Evolutionary conservation across 2,113 vertebrate genomes (phyloP).

Genomic region (Calidris pugnax): DNA sequence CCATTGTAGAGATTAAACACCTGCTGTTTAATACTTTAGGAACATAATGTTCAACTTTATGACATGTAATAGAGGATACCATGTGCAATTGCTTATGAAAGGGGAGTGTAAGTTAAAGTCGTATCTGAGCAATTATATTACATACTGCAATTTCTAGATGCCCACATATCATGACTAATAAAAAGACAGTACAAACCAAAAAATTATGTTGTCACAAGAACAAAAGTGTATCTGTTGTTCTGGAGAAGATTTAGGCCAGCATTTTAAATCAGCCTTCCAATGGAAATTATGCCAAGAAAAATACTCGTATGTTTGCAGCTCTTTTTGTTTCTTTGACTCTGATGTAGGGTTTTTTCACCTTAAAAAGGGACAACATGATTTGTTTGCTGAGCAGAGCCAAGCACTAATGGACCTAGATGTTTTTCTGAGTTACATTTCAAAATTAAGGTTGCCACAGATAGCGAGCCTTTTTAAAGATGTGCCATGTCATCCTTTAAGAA

Average conservation of each 20-base stretch:
- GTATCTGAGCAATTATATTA: not conserved
- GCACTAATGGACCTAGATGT: not conserved
- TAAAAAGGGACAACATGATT: not conserved
- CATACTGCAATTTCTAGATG: not conserved
- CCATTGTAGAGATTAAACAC: not conserved
- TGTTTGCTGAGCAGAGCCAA: not conserved
- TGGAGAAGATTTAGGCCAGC: not conserved
- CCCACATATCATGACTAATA: not conserved
- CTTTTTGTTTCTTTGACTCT: not conserved
- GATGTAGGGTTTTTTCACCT: not conserved
- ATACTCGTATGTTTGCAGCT: not conserved
- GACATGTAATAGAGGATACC: not conserved
- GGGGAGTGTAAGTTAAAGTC: not conserved
- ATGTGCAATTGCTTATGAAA: not conserved
- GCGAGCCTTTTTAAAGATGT: not conserved
- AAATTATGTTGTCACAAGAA: not conserved
- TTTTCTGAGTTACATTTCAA: not conserved
- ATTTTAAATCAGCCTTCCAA: not conserved
- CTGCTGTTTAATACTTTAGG: not conserved
- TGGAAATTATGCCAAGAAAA: not conserved
- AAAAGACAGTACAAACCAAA: not conserved
- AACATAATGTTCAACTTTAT: not conserved
- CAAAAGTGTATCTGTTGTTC: not conserved
- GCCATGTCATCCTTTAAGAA: not conserved
- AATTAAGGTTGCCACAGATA: not conserved